Base-by-base conservation (phyloP, 2,797 vertebrate species). In the Perodicticus potto region DNA sequence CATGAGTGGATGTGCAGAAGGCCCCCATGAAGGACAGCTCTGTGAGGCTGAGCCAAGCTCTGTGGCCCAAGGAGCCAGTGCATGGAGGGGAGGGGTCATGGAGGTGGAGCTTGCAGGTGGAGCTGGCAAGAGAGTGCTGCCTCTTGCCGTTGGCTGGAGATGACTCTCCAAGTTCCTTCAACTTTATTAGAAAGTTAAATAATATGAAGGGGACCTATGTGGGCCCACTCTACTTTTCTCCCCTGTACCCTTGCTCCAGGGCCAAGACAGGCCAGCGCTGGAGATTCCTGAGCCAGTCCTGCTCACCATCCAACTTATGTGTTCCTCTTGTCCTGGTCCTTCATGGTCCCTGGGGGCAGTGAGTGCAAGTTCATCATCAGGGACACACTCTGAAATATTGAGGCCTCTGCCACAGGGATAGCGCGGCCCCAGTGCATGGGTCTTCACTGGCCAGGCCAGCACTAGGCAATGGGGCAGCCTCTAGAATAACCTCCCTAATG, bases 151-250 rank as follows among this genome's bases (percentile, higher is more conserved):
- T 43, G 49, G 32, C 32, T 14, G 63, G 8, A 85, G 40, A 63
- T 14, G 63, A 86, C 29, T 32, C 32, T 74, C 61, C 16, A 65
- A 0, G 57, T 14, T 53, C 49, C 49, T 53, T 37, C 32, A 11
- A 53, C 49, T 20, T 72, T 14, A 34, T 89, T 6, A 17, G 22
- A 43, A 80, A 86, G 63, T 27, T 70, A 55, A 29, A 27, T n/a
- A 19, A 45, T 25, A 7, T 1, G 23, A 22, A 23, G 43, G 43
- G 45, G 40, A 37, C 27, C 7, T 2, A 6, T 0, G 12, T 12
- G 57, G 40, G 22, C 49, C n/a, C 23, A 0, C 55, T 13, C 61
- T 16, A 17, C 37, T 70, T 29, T 43, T 61, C 29, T 59, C 49
- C 34, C 29, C 13, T 2, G 2, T 22, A 7, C 12, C 34, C 11